These are phyloP conservation scores for Lobophora halterata DNA, from an alignment of 2,888 invertebrate species.

Conservation along the genomic window DNA sequence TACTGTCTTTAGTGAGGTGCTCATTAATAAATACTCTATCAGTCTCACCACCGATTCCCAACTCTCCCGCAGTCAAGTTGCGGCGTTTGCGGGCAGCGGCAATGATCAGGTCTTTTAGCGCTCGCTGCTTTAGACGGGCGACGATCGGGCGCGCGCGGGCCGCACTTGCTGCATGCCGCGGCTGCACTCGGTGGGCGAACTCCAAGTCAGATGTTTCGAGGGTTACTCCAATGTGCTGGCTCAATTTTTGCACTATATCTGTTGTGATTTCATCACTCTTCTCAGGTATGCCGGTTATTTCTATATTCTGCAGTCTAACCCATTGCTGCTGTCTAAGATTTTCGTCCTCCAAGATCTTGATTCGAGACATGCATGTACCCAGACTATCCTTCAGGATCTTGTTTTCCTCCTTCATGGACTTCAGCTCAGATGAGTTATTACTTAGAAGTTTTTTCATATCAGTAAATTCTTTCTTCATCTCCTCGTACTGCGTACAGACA, in stretches of 20 bases:
- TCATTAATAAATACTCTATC: neutral
- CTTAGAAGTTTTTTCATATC: slow-evolving; percentile 1
- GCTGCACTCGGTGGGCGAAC: slow-evolving; percentile 5
- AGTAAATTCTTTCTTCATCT: slow-evolving; percentile 1
- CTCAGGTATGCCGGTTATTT: slow-evolving; percentile 6
- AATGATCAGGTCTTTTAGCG: neutral
- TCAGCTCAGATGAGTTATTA: neutral
- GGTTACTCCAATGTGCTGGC: neutral
- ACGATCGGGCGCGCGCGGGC: slow-evolving; percentile 2
- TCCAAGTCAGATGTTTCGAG: slow-evolving; percentile 3
- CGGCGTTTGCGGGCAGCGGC: slow-evolving; percentile 3
- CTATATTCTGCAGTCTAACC: slow-evolving; percentile 6
- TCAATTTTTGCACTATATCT: neutral
- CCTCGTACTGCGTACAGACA: slow-evolving; percentile 2
- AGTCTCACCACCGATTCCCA: neutral
- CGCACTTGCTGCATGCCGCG: slow-evolving; percentile 1
- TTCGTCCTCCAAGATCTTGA: slow-evolving; percentile 1
- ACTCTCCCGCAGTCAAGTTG: neutral
- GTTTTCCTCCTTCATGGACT: slow-evolving; percentile 3
- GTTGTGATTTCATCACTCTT: neutral
- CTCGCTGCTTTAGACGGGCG: slow-evolving; percentile 1
- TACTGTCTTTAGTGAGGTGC: neutral
- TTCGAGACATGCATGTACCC: neutral
- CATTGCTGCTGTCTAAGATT: slow-evolving; percentile 8
- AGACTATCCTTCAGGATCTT: slow-evolving; percentile 3